These are phyloP conservation scores for Anolis apletophallus DNA, from an alignment of 2,797 vertebrate genomes.

Conservation along the genomic window DNA sequence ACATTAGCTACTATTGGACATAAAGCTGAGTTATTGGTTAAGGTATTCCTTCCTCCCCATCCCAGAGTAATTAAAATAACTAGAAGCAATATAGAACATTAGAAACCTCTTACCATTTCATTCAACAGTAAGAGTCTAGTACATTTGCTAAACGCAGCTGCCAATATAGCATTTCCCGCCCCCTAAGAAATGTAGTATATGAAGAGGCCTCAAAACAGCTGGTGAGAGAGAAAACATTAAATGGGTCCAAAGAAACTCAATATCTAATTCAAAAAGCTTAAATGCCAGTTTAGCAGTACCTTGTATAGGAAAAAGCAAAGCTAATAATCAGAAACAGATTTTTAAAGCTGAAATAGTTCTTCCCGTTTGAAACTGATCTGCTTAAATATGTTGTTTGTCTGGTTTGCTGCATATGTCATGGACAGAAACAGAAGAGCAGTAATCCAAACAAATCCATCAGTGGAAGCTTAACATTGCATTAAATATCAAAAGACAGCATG, in stretches of 20 bases:
- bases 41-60: accelerated
- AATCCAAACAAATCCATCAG: slow-evolving; percentile 52
- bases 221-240: slow-evolving; percentile 28
- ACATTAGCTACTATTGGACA: slow-evolving; percentile 13
- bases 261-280: slow-evolving; percentile 17
- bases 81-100: slow-evolving; percentile 44
- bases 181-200: background rate
- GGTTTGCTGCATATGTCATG: slow-evolving; percentile 55
- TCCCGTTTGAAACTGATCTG: slow-evolving; percentile 5
- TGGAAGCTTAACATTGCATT: slow-evolving; percentile 1
- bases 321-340: background rate
- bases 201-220: background rate
- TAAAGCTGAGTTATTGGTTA: slow-evolving; percentile 35
- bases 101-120: slow-evolving; percentile 53
- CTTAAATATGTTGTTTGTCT: background rate
- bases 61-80: slow-evolving; percentile 43
- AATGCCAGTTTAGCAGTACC: background rate
- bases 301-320: background rate
- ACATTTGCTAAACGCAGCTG: slow-evolving; percentile 20
- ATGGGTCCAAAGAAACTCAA: slow-evolving; percentile 17
- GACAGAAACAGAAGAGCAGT: slow-evolving; percentile 44
- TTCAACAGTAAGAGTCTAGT: slow-evolving; percentile 38
- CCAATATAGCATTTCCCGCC: background rate
- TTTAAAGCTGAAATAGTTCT: slow-evolving; percentile 8
- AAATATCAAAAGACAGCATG: accelerated